Base-by-base conservation (phyloP, 37 sponge, comb jelly and placozoan species). In the Chondrilla cf. caribensis region DNA sequence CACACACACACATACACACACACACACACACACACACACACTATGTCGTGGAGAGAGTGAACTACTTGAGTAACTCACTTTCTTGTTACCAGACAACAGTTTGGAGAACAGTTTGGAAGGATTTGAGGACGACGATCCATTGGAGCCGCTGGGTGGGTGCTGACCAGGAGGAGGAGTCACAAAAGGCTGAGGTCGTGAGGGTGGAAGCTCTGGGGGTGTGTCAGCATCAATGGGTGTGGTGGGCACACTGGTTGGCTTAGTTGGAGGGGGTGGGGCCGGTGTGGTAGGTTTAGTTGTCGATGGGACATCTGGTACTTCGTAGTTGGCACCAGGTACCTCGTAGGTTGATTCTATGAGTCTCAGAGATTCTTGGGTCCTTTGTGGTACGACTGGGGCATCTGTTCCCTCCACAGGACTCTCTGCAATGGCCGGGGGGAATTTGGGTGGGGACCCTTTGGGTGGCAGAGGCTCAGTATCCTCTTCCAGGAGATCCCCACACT, bases 401-500 rank as follows among this genome's bases (percentile, higher is more conserved):
- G 47, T 55, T 2, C 66, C 81, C 31, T 80, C 81, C 17, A 24
- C 28, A 47, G 47, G n/a, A 2, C 66, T 64, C 31, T 80, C 81
- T 25, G 18, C 28, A 47, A 47, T 47, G 51, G 51, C 11, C 9
- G 51, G 51, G 6, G 51, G 51, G 11, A 11, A 47, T 11, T 47
- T 80, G 31, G 4, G 3, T 6, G 64, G 29, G 0, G 35, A 1
- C 17, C 0, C 32, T 1, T 33, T 32, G 15, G 33, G 3, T 29
- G 68, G 33, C 4, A 17, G n/a, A 32, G 29, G 33, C 14, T n/a
- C 33, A 1, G 14, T 29, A 28, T 29, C 68, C 68, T 6, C 35
- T 3, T 67, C 68, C 68, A 67, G 68, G n/a, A 67, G 29, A 32
- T 67, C 68, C 32, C 68, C 68, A 67, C 68, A 67, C 35, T 67